These are phyloP conservation scores for Pristionchus mayeri DNA, from an alignment of 2,888 invertebrate species.

Conservation along the genomic window DNA sequence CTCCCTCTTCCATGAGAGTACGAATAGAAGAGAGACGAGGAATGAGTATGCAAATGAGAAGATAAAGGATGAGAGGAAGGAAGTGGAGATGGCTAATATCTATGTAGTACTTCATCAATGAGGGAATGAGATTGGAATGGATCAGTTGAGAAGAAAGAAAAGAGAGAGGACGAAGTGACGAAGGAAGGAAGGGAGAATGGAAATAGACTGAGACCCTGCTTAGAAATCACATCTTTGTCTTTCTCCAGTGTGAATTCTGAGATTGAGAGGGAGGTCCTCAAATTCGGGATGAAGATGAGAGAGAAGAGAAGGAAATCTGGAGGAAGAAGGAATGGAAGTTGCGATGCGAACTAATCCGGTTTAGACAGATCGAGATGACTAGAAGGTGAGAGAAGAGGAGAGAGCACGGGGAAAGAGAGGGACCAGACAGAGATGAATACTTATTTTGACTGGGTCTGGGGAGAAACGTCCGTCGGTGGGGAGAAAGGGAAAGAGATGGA, in stretches of 20 bases:
- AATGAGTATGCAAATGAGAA: slow-evolving; percentile 1
- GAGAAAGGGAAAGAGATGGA: background rate
- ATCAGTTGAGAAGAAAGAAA: no score
- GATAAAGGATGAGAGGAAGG: background rate
- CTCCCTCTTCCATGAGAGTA: background rate
- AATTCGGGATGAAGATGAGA: background rate
- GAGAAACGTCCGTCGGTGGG: background rate
- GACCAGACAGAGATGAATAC: no score
- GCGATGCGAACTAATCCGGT: slow-evolving; percentile 9
- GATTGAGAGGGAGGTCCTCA: background rate
- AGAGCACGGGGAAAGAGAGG: no score
- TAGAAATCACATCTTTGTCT: slow-evolving; percentile 4
- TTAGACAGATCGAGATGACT: background rate
- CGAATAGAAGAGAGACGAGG: background rate
- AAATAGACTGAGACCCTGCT: background rate
- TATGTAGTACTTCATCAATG: background rate
- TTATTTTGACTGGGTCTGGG: background rate
- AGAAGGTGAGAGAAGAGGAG: background rate
- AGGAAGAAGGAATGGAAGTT: slow-evolving; percentile 5
- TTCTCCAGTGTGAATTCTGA: background rate
- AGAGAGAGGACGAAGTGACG: background rate
- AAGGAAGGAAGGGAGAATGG: background rate
- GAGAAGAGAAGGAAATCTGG: background rate
- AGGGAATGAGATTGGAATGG: background rate
- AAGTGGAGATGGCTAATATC: background rate